A percentile compares a stretch with the other conserved stretches of the same genome.
Conservation (phyloP, 2,888 invertebrate species). For the Mycogona germanica region DNA sequence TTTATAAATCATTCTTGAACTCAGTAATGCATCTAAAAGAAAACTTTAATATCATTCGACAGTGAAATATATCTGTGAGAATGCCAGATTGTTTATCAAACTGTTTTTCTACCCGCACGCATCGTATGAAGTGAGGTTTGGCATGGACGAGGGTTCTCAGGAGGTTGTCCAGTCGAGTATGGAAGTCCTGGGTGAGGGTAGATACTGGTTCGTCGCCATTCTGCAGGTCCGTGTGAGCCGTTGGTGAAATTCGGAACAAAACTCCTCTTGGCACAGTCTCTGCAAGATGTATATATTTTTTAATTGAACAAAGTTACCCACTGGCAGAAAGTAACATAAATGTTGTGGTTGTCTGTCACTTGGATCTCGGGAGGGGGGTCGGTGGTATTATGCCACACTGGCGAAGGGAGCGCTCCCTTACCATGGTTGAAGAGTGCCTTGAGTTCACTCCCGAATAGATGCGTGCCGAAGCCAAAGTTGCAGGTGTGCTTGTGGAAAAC, state of each 20-base stretch:
- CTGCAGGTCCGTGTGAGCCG: constrained; percentile 66
- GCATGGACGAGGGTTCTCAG: constrained; percentile 84
- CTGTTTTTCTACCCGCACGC: constrained; percentile 57
- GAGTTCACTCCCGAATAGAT: constrained; percentile 85
- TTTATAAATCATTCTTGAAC: too few species aligned
- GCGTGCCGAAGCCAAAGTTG: constrained; percentile 93
- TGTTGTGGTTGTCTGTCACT: too few species aligned
- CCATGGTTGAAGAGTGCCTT: constrained; percentile 59
- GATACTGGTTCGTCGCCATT: constrained; percentile 76
- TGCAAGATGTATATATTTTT: too few species aligned
- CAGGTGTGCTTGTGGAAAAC: constrained; percentile 86
- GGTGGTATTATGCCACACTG: too few species aligned
- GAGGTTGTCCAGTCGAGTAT: constrained; percentile 82
- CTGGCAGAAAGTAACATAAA: too few species aligned
- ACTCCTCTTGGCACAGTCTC: constrained; percentile 57
- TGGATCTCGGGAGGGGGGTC: too few species aligned
- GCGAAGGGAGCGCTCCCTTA: too few species aligned
- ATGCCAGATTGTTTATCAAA: too few species aligned
- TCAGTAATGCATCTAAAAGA: too few species aligned
- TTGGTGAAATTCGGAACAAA: constrained; percentile 79
- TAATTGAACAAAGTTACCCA: too few species aligned
- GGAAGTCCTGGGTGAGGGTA: constrained; percentile 89
- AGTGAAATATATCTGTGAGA: too few species aligned
- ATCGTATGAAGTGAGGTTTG: constrained; percentile 86
- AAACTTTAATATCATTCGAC: too few species aligned